phyloP scores from a whole-genome alignment of 2,113 vertebrate species.

The Rhabdomys dilectus region DNA sequence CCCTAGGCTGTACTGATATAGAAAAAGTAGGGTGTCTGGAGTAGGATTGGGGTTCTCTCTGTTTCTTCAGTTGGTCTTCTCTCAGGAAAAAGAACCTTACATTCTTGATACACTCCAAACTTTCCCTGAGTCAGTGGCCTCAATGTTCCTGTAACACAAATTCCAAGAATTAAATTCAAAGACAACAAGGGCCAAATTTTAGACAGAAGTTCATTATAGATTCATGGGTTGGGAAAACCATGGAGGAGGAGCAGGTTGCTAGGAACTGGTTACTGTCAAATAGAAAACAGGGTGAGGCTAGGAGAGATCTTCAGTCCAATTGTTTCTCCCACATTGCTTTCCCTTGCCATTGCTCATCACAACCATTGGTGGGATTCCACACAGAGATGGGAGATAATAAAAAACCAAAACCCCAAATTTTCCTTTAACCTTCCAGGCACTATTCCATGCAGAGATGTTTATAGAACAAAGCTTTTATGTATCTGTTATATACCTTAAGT shows the following conservation, averaged over 20 bases:
- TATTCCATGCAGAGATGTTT: neutral
- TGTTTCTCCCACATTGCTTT: neutral
- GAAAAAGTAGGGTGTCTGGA: accelerated
- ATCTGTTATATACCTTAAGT: too few species aligned
- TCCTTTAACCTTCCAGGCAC: neutral
- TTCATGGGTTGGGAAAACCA: neutral
- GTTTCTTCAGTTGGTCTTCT: too few species aligned
- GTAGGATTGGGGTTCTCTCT: neutral
- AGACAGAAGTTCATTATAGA: neutral
- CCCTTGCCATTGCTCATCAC: too few species aligned
- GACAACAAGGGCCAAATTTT: neutral
- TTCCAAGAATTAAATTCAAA: neutral
- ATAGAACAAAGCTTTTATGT: neutral
- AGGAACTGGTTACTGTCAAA: neutral
- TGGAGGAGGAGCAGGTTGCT: neutral
- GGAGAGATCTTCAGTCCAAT: neutral
- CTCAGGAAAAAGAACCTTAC: too few species aligned
- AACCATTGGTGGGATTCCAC: neutral
- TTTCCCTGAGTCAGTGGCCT: neutral
- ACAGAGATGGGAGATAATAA: neutral
- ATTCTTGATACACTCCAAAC: neutral
- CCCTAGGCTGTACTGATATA: neutral
- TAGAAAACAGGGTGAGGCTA: neutral
- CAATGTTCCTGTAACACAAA: neutral
- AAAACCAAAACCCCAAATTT: neutral